phyloP scores from a whole-genome alignment of 2,113 vertebrate genomes.

The Candoia aspera region DNA sequence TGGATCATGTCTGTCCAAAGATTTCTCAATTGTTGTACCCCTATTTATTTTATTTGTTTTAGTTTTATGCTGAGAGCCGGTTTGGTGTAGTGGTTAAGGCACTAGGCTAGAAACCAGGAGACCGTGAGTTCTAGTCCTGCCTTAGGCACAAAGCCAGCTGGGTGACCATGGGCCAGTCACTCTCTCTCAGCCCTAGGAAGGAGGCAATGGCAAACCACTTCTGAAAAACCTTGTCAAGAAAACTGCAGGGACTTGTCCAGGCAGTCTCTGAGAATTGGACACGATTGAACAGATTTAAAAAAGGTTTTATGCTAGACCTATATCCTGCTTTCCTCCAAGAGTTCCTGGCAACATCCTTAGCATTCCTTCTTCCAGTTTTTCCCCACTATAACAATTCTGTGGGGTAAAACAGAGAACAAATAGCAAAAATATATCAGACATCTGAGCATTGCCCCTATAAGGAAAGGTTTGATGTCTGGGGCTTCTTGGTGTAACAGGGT shows the following conservation, averaged over 20 bases:
- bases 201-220: too few species aligned
- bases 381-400: neutral
- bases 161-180: too few species aligned
- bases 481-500: neutral
- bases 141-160: too few species aligned
- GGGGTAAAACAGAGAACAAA: neutral
- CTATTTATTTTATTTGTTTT: neutral
- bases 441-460: neutral
- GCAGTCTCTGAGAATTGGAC: too few species aligned
- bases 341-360: neutral
- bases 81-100: too few species aligned
- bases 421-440: neutral
- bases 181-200: too few species aligned
- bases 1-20: neutral
- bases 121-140: too few species aligned
- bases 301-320: too few species aligned
- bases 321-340: neutral
- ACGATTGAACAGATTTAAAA: too few species aligned
- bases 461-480: neutral
- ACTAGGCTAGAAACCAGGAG: too few species aligned
- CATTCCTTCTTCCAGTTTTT: neutral
- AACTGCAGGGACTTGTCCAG: too few species aligned
- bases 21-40: fast-evolving
- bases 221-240: too few species aligned
- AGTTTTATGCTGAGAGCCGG: neutral